Percentiles rank a stretch among this genome's conserved stretches.
These are phyloP conservation scores for Drosophila pruinosa DNA, from an alignment of 1,140 invertebrate genomes.

Conservation along the genomic window DNA sequence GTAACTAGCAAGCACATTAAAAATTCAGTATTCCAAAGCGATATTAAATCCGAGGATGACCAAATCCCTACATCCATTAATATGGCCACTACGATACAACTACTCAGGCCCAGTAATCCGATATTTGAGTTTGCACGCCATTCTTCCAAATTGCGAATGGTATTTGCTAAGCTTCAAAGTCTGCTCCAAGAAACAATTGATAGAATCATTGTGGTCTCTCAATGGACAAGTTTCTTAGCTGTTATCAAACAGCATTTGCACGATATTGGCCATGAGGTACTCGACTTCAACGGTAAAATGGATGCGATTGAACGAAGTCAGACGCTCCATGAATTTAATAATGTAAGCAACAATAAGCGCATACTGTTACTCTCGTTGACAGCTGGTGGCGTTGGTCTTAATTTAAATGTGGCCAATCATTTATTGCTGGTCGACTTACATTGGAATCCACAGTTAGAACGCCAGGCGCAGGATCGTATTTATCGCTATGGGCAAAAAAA, in stretches of 20 bases:
- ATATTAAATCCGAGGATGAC: not conserved
- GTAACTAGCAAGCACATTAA: not conserved
- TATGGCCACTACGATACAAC: constrained; percentile 7
- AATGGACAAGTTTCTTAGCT: constrained; percentile 41
- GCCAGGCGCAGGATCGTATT: constrained; percentile 59
- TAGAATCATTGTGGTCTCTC: constrained; percentile 53
- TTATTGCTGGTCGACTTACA: constrained; percentile 52
- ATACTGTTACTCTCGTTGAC: constrained; percentile 46
- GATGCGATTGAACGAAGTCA: constrained; percentile 20
- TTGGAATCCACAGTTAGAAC: constrained; percentile 58
- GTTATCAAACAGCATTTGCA: constrained; percentile 32
- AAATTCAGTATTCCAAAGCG: not conserved
- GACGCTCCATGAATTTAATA: constrained; percentile 42
- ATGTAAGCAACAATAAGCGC: constrained; percentile 12
- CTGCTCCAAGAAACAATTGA: constrained; percentile 36
- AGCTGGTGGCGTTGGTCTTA: constrained; percentile 57
- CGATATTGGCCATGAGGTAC: constrained; percentile 6
- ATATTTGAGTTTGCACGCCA: constrained; percentile 34
- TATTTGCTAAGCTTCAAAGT: constrained; percentile 32
- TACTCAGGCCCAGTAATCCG: constrained; percentile 44
- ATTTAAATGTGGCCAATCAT: constrained; percentile 60
- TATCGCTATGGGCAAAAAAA: constrained; percentile 60
- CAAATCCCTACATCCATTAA: not conserved
- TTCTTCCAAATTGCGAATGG: constrained; percentile 37
- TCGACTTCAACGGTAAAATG: constrained; percentile 46